phyloP scores from a whole-genome alignment of 2,797 vertebrate genomes.

The Varecia variegata region DNA sequence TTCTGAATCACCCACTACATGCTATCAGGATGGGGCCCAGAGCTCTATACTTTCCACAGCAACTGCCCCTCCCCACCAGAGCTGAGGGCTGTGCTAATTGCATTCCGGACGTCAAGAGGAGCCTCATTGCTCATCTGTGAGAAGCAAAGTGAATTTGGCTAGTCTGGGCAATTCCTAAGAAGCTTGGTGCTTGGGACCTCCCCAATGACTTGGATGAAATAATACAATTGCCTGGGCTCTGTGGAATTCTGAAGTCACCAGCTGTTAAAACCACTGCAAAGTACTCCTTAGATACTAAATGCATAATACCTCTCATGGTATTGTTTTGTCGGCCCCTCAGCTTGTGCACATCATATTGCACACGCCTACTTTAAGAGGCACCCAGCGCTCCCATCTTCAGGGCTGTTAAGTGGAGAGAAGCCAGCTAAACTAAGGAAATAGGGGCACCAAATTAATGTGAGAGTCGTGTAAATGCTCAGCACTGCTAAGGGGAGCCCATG shows the following conservation, averaged over 20 bases:
- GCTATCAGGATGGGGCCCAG: background rate
- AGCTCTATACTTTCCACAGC: background rate
- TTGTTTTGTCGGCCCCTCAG: background rate
- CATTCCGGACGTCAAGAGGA: background rate
- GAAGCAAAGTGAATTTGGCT: conserved; percentile 41
- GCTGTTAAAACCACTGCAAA: background rate
- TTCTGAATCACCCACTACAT: background rate
- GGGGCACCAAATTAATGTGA: background rate
- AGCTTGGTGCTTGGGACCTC: background rate
- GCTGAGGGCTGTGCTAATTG: background rate
- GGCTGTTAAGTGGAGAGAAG: background rate
- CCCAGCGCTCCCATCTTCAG: background rate
- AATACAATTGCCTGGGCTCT: conserved; percentile 39
- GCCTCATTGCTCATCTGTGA: background rate
- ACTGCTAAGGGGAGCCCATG: background rate
- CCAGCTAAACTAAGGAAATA: background rate
- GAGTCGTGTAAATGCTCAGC: background rate
- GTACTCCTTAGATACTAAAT: background rate
- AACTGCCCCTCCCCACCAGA: background rate
- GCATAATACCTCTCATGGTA: background rate
- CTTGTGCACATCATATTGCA: background rate
- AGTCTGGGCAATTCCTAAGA: background rate
- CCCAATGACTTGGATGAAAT: background rate
- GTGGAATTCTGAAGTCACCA: background rate
- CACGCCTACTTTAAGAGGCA: background rate